Conservation (phyloP, 2,113 vertebrate species). For the Centropus unirufus region DNA sequence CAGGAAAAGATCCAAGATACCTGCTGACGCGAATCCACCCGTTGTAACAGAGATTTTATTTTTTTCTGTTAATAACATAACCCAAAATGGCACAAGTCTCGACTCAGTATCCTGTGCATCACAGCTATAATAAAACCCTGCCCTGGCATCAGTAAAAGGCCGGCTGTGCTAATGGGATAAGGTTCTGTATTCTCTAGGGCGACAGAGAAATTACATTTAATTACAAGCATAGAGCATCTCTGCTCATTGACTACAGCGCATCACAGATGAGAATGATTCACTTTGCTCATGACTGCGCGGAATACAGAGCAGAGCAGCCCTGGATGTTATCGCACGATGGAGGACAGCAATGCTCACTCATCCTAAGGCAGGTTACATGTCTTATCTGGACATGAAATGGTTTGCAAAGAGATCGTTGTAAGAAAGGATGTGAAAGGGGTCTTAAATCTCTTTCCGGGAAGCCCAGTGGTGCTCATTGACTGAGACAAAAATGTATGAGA, state of each 20-base stretch:
- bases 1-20: neutral
- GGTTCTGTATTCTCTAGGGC: neutral
- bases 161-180: neutral
- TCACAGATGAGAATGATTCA: neutral
- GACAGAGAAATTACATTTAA: neutral
- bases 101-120: neutral
- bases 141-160: neutral
- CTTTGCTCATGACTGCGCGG: neutral
- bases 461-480: neutral
- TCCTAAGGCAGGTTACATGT: neutral
- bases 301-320: neutral
- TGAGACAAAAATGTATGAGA: neutral
- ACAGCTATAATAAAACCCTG: neutral
- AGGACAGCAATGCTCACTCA: neutral
- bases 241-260: neutral
- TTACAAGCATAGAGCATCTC: neutral
- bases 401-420: neutral
- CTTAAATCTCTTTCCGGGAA: neutral
- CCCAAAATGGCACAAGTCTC: neutral
- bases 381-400: neutral
- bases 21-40: neutral
- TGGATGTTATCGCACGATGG: rapidly evolving
- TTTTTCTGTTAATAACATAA: neutral
- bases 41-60: neutral
- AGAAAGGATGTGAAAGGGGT: neutral